Percentiles rank a stretch among this genome's conserved stretches.
Conservation (phyloP, 2,888 invertebrate species). For the Heliconius ismenius region DNA sequence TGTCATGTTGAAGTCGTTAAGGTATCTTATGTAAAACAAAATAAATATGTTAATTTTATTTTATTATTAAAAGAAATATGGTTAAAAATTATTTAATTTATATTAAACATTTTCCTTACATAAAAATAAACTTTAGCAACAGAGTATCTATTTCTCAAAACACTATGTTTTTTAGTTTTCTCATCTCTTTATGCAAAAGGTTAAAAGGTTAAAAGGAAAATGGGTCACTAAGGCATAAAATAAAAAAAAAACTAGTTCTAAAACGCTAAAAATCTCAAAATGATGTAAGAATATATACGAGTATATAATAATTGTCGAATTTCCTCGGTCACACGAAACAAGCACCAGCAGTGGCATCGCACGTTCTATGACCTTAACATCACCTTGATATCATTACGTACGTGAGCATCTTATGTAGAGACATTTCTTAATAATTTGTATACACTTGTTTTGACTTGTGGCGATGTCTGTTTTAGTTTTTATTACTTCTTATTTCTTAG, state of each 20-base stretch:
- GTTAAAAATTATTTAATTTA: background rate
- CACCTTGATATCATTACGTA: constrained; percentile 29
- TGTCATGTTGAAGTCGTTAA: constrained; percentile 15
- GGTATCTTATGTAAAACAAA: background rate
- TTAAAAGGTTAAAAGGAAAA: too few relatives aligned
- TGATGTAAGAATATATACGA: too few relatives aligned
- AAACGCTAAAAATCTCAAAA: background rate
- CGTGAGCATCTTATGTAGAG: constrained; percentile 19
- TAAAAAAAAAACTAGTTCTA: background rate
- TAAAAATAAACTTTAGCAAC: too few relatives aligned
- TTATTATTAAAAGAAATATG: background rate
- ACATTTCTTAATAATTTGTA: constrained; percentile 26
- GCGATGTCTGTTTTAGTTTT: background rate
- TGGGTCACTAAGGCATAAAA: background rate
- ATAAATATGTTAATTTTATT: background rate
- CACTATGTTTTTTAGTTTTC: too few relatives aligned
- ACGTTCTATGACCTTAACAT: constrained; percentile 28
- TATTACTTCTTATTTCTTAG: too few relatives aligned
- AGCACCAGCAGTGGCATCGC: background rate
- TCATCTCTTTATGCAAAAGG: too few relatives aligned
- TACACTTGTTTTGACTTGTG: background rate
- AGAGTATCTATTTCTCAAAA: too few relatives aligned
- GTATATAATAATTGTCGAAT: background rate
- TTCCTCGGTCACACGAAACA: constrained; percentile 22
- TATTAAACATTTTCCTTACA: background rate